These are phyloP conservation scores for Diplolepis rosae DNA, from an alignment of 2,888 invertebrate species.

Conservation along the genomic window DNA sequence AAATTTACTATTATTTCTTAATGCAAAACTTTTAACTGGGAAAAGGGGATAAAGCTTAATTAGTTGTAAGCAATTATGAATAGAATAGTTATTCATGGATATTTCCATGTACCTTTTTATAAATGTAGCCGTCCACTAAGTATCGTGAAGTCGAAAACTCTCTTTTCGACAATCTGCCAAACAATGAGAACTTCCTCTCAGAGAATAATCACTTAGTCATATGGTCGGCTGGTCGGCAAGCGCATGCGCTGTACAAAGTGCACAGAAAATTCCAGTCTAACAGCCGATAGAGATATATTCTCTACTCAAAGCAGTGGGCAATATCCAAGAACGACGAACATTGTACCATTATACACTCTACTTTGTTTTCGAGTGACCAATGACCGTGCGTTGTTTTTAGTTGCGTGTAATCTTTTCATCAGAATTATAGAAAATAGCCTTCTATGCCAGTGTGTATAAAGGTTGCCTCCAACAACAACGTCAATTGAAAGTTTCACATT, in stretches of 20 bases:
- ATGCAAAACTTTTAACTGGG: no score
- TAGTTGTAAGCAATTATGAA: no score
- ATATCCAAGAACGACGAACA: slow-evolving; percentile 23
- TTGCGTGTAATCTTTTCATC: slow-evolving; percentile 19
- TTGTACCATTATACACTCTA: slow-evolving; percentile 1
- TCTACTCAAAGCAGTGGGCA: slow-evolving; percentile 18
- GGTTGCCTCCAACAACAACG: slow-evolving; percentile 74
- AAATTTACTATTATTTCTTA: no score
- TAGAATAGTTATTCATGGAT: no score
- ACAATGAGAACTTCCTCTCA: not conserved
- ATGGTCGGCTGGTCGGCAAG: not conserved
- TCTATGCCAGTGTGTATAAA: slow-evolving; percentile 96
- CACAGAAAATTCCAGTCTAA: slow-evolving; percentile 48
- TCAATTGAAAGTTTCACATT: slow-evolving; percentile 26
- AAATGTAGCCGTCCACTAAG: no score
- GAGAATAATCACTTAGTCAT: slow-evolving; percentile 3
- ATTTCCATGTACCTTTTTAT: no score
- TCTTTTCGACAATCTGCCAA: slow-evolving; percentile 5
- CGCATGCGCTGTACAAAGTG: slow-evolving; percentile 41
- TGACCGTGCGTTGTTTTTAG: slow-evolving; percentile 40
- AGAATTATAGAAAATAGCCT: slow-evolving; percentile 75
- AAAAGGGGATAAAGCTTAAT: no score
- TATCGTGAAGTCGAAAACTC: no score
- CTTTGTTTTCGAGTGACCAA: slow-evolving; percentile 53
- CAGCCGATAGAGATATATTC: not conserved